These are phyloP conservation scores for Aphidius colemani DNA, from an alignment of 2,888 invertebrate species.

Conservation along the genomic window DNA sequence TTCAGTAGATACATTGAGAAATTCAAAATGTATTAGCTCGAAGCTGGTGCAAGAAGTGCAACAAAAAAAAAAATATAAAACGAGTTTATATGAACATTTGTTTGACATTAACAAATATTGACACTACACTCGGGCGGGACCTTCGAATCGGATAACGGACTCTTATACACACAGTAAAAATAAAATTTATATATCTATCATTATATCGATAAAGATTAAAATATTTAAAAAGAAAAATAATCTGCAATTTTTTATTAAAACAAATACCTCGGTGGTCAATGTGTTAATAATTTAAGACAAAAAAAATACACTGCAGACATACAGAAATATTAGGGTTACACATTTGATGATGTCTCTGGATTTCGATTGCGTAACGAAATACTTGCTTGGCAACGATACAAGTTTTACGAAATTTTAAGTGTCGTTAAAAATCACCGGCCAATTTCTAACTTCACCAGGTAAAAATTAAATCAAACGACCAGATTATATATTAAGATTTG, in stretches of 20 bases:
- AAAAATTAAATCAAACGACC: slow-evolving; percentile 17
- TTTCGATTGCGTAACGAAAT: slow-evolving; percentile 27
- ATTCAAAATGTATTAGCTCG: not conserved
- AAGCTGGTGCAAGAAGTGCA: not conserved
- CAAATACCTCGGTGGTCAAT: too few relatives aligned
- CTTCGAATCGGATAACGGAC: slow-evolving; percentile 14
- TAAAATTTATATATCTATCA: not conserved
- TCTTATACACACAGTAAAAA: not conserved
- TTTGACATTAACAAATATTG: slow-evolving; percentile 17
- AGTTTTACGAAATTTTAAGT: slow-evolving; percentile 23
- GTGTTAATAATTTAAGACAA: too few relatives aligned
- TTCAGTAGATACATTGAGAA: too few relatives aligned
- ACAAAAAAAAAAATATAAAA: slow-evolving; percentile 10
- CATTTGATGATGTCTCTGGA: slow-evolving; percentile 26
- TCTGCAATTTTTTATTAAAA: too few relatives aligned
- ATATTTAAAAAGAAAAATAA: too few relatives aligned
- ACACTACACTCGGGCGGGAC: slow-evolving; percentile 12
- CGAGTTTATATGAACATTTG: slow-evolving; percentile 1
- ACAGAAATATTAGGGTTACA: slow-evolving; percentile 29
- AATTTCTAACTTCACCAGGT: slow-evolving; percentile 24
- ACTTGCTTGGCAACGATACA: slow-evolving; percentile 31
- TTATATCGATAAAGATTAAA: not conserved
- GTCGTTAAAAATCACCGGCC: slow-evolving; percentile 10
- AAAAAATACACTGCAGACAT: too few relatives aligned
- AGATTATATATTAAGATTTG: too few relatives aligned